These are phyloP conservation scores for Piprites chloris DNA, from an alignment of 2,113 vertebrate genomes.

Conservation along the genomic window DNA sequence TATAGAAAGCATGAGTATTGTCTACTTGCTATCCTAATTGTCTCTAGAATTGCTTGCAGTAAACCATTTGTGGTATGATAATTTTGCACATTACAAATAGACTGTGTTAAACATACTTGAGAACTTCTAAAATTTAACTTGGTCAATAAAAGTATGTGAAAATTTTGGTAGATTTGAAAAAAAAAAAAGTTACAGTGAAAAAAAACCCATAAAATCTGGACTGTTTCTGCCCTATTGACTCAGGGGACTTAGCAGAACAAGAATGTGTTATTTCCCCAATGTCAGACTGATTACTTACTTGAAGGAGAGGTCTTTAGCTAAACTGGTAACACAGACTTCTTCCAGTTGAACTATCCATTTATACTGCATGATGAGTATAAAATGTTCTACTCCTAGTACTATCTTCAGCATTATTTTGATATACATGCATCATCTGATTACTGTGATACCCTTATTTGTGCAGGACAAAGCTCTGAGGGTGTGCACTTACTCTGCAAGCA, in stretches of 20 bases:
- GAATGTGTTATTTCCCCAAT: not conserved
- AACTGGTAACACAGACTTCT: not conserved
- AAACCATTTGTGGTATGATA: not conserved
- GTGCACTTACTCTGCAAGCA: conserved; percentile 65
- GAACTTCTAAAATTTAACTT: not conserved
- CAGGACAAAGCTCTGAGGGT: conserved; percentile 67
- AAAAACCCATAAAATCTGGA: not conserved
- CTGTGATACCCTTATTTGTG: not conserved
- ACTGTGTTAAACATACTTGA: not conserved
- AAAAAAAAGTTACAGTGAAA: not conserved
- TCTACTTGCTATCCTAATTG: not conserved
- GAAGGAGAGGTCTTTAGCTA: not conserved
- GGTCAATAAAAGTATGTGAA: not conserved
- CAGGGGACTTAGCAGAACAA: not conserved
- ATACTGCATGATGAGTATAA: not conserved
- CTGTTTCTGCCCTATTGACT: not conserved
- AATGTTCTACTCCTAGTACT: not conserved
- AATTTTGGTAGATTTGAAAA: not conserved
- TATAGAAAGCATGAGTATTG: not conserved
- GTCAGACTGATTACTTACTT: not conserved
- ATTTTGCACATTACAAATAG: not conserved
- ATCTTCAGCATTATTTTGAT: not conserved
- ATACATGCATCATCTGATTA: not conserved
- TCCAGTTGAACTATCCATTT: not conserved
- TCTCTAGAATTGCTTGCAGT: not conserved